phyloP scores from a whole-genome alignment of 2,888 invertebrate genomes.

The Apoderus coryli region DNA sequence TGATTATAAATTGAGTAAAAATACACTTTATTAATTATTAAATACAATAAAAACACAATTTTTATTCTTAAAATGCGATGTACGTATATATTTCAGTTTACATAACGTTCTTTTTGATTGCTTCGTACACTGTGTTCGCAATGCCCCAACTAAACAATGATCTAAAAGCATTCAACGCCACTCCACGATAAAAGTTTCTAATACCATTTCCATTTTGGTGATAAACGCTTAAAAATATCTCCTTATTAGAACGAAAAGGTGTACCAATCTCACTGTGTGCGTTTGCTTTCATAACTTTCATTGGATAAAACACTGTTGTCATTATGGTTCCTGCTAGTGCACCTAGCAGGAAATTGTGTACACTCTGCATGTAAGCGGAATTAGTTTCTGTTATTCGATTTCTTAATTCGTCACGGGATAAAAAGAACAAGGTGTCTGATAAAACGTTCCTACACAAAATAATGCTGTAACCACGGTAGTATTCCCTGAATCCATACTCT shows the following conservation, averaged over 20 bases:
- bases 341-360: constrained; percentile 15
- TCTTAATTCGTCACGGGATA: not conserved
- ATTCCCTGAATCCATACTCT: constrained; percentile 16
- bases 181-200: constrained; percentile 17
- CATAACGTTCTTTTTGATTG: too few relatives aligned
- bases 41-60: too few relatives aligned
- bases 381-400: constrained; percentile 9
- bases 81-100: too few relatives aligned
- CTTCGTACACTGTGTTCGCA: constrained; percentile 15
- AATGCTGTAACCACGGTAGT: constrained; percentile 16
- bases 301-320: constrained; percentile 16
- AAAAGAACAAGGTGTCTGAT: constrained; percentile 15
- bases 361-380: constrained; percentile 6
- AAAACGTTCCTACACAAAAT: constrained; percentile 14
- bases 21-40: too few relatives aligned
- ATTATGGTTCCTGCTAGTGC: constrained; percentile 15
- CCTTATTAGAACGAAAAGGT: constrained; percentile 8
- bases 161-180: constrained; percentile 11
- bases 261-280: constrained; percentile 16
- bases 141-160: constrained; percentile 17
- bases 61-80: too few relatives aligned
- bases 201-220: constrained; percentile 12
- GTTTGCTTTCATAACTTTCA: constrained; percentile 17
- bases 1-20: too few relatives aligned
- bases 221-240: constrained; percentile 13